phyloP scores from a whole-genome alignment of 2,113 vertebrate species.

The Ramphastos sulfuratus region DNA sequence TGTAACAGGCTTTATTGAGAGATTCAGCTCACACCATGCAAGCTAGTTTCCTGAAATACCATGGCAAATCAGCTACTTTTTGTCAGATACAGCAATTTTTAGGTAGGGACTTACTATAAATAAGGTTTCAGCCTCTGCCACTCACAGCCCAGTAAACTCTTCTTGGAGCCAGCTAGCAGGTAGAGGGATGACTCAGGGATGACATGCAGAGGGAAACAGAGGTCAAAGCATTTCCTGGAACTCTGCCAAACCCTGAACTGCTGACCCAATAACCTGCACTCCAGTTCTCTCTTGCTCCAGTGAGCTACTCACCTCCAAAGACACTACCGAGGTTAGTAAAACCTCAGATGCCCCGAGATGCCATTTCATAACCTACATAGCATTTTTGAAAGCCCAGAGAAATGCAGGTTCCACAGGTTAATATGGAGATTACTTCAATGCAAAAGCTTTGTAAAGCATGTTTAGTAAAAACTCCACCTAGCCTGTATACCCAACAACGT shows the following conservation, averaged over 20 bases:
- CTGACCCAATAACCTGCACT: neutral
- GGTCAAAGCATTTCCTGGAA: neutral
- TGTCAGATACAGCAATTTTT: neutral
- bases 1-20: neutral
- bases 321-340: neutral
- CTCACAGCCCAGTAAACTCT: neutral
- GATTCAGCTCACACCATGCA: neutral
- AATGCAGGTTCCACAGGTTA: neutral
- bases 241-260: neutral
- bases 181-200: neutral
- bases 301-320: rapidly evolving
- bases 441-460: neutral
- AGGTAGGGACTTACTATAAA: rapidly evolving
- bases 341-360: neutral
- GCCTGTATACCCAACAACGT: neutral
- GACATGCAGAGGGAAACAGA: neutral
- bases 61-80: neutral
- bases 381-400: neutral
- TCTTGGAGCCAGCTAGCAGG: neutral
- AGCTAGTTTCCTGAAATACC: neutral
- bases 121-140: neutral
- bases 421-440: neutral
- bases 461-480: neutral
- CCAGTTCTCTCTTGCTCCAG: neutral
- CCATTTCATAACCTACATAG: neutral